These are phyloP conservation scores for Synodontis membranacea DNA, from an alignment of 2,113 vertebrate genomes.

Conservation along the genomic window DNA sequence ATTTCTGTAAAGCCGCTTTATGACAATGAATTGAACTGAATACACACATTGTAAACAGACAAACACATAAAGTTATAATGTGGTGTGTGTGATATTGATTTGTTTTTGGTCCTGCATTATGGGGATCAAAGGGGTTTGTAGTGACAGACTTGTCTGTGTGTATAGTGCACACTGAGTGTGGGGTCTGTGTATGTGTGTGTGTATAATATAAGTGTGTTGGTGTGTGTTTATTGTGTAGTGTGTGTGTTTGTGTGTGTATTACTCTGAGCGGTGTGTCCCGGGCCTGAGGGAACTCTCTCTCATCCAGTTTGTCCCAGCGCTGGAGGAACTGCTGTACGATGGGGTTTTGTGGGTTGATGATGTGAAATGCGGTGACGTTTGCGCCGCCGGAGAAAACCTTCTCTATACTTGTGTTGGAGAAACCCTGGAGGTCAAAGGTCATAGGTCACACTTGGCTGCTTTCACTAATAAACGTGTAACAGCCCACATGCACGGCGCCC, in stretches of 20 bases:
- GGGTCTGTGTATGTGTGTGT: conserved; percentile 6
- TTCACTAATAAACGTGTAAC: neutral
- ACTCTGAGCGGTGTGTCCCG: conserved; percentile 94
- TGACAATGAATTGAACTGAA: too few relatives aligned
- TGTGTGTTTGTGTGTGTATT: conserved; percentile 4
- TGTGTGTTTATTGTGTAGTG: conserved; percentile 13
- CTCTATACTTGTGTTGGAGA: conserved; percentile 91
- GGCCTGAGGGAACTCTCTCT: conserved; percentile 97
- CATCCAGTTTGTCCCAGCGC: conserved; percentile 95
- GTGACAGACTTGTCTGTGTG: neutral
- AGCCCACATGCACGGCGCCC: neutral
- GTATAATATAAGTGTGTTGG: neutral
- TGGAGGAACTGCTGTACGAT: conserved; percentile 97
- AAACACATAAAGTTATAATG: neutral
- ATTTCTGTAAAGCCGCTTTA: too few relatives aligned
- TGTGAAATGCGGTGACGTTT: conserved; percentile 96
- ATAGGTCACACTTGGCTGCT: neutral
- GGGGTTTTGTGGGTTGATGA: conserved; percentile 92
- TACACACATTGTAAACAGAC: neutral
- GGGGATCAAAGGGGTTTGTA: neutral
- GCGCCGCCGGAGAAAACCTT: conserved; percentile 92
- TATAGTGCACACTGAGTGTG: neutral
- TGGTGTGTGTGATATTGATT: too few relatives aligned
- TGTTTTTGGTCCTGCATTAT: neutral
- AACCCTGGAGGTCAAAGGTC: conserved; percentile 77